These are phyloP conservation scores for Cebus imitator DNA, from an alignment of 2,113 vertebrate species.

Conservation along the genomic window DNA sequence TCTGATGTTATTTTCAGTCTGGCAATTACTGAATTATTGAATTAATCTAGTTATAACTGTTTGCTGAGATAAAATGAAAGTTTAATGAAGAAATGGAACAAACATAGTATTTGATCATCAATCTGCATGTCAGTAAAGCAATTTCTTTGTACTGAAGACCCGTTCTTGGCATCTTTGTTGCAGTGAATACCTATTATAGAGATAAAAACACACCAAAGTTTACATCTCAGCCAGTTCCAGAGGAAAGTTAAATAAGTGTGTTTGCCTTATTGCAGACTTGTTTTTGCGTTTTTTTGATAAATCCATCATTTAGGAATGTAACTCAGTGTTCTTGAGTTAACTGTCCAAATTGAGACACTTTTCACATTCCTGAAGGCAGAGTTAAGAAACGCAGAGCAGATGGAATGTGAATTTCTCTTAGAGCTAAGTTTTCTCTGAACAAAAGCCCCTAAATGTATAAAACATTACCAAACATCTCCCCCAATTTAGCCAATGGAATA, in stretches of 20 bases:
- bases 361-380: neutral
- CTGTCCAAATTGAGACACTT: neutral
- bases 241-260: neutral
- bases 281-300: neutral
- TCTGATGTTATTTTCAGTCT: slow-evolving; percentile 24
- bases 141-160: neutral
- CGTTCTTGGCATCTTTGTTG: neutral
- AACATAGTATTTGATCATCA: neutral
- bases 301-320: neutral
- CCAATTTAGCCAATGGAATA: neutral
- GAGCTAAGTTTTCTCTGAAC: neutral
- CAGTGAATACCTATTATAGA: neutral
- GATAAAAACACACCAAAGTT: neutral
- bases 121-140: neutral
- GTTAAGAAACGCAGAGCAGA: neutral
- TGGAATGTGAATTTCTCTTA: neutral
- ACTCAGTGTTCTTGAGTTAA: neutral
- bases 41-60: neutral
- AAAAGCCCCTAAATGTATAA: neutral
- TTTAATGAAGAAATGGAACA: neutral
- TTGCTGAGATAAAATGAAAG: slow-evolving; percentile 6
- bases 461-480: neutral
- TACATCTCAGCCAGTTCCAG: neutral
- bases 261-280: neutral
- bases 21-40: neutral